Conservation (phyloP, 2,797 vertebrate genomes). For the Sebastes vulpes region DNA sequence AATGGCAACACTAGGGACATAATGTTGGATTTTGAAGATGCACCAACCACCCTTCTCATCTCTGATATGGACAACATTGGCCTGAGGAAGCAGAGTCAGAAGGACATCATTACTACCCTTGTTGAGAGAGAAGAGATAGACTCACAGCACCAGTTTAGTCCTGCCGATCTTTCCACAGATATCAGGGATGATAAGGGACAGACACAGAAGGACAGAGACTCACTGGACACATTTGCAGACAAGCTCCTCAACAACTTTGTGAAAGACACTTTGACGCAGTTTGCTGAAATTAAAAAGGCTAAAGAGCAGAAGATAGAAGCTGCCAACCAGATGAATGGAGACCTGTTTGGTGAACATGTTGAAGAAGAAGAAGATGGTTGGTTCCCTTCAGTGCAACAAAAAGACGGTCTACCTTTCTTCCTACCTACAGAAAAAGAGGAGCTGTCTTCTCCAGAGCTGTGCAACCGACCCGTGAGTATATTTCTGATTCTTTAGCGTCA, state of each 20-base stretch:
- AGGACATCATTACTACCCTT: conserved; percentile 63
- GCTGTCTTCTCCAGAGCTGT: conserved; percentile 93
- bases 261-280: conserved; percentile 88
- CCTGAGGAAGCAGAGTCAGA: conserved; percentile 31
- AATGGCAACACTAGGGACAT: conserved; percentile 65
- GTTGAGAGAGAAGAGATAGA: conserved; percentile 83
- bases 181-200: conserved; percentile 17
- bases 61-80: conserved; percentile 52
- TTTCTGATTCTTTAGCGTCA: not conserved
- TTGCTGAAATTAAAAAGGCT: conserved; percentile 90
- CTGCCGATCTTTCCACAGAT: conserved; percentile 57
- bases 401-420: conserved; percentile 81
- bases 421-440: conserved; percentile 88
- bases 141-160: conserved; percentile 70
- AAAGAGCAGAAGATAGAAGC: conserved; percentile 91
- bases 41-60: conserved; percentile 55
- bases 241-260: conserved; percentile 89
- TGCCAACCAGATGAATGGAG: conserved; percentile 73
- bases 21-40: conserved; percentile 69
- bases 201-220: conserved; percentile 46
- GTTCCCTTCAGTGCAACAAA: conserved; percentile 68
- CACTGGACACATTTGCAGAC: conserved; percentile 86
- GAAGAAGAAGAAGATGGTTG: conserved; percentile 63
- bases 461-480: conserved; percentile 91
- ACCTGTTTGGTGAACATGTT: conserved; percentile 44